Percentiles rank a stretch among this genome's conserved stretches.
Evolutionary conservation across 2,113 vertebrate genomes (phyloP).

Genomic region (Elachura formosa): DNA sequence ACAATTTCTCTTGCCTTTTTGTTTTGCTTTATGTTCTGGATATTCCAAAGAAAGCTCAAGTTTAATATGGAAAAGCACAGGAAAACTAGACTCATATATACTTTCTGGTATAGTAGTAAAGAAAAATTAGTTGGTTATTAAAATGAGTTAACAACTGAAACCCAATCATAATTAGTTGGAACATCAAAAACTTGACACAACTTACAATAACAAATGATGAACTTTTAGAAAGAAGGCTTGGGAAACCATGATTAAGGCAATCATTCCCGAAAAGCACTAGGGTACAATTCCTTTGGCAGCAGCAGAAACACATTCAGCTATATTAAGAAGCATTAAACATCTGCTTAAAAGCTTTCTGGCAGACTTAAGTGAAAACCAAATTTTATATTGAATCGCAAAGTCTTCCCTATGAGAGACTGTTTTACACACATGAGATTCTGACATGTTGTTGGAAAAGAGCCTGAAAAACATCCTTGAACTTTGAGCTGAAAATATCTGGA

Average conservation of each 20-base stretch:
- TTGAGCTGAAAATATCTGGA: not conserved
- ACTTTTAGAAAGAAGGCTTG: not conserved
- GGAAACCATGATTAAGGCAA: not conserved
- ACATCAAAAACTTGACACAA: not conserved
- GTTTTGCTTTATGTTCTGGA: not conserved
- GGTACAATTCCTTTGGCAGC: not conserved
- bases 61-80: not conserved
- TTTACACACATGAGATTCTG: not conserved
- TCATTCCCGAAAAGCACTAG: not conserved
- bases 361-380: not conserved
- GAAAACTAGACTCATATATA: not conserved
- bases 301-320: not conserved
- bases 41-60: not conserved
- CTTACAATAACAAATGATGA: not conserved
- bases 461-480: not conserved
- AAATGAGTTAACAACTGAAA: not conserved
- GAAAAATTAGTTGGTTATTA: not conserved
- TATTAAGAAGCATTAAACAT: not conserved
- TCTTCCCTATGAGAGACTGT: not conserved
- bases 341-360: conserved; percentile 12
- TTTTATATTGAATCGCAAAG: not conserved
- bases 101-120: not conserved
- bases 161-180: not conserved
- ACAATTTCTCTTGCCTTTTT: not conserved
- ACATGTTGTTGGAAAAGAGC: not conserved